phyloP scores from a whole-genome alignment of 2,888 invertebrate genomes.

The Dyspetes luteomarginatus region DNA sequence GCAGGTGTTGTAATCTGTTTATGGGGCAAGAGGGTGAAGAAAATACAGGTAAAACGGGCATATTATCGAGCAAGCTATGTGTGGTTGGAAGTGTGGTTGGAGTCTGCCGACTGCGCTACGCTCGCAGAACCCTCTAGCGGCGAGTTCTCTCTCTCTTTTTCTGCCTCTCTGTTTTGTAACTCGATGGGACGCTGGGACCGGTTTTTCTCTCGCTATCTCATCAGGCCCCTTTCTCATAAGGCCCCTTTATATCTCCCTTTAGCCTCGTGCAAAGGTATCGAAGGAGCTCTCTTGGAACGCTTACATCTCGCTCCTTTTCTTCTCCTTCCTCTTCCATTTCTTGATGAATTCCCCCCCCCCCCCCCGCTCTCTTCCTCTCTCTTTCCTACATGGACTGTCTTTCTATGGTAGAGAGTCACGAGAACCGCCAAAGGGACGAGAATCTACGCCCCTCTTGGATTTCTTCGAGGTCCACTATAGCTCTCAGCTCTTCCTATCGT shows the following conservation, averaged over 20 bases:
- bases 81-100: conserved; percentile 15
- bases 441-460: conserved; percentile 18
- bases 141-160: neutral
- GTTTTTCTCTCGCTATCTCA: conserved; percentile 63
- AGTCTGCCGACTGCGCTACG: conserved; percentile 9
- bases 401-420: neutral
- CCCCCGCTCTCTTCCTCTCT: conserved; percentile 39
- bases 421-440: conserved; percentile 12
- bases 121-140: conserved; percentile 22
- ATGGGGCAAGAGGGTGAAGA: neutral
- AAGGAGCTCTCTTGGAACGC: conserved; percentile 13
- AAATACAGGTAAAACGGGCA: conserved; percentile 29
- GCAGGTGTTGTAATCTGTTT: neutral
- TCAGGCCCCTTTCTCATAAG: conserved; percentile 28
- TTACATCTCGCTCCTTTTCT: conserved; percentile 12
- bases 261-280: conserved; percentile 12
- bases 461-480: conserved; percentile 14
- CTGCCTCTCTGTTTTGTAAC: conserved; percentile 2
- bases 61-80: neutral
- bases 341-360: conserved; percentile 7
- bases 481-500: conserved; percentile 26
- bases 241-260: conserved; percentile 16
- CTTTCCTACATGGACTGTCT: conserved; percentile 6
- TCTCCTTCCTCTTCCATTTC: neutral
- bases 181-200: conserved; percentile 67